Base-by-base conservation (phyloP, 1,140 invertebrate genomes). In the Pogonomyrmex barbatus region DNA sequence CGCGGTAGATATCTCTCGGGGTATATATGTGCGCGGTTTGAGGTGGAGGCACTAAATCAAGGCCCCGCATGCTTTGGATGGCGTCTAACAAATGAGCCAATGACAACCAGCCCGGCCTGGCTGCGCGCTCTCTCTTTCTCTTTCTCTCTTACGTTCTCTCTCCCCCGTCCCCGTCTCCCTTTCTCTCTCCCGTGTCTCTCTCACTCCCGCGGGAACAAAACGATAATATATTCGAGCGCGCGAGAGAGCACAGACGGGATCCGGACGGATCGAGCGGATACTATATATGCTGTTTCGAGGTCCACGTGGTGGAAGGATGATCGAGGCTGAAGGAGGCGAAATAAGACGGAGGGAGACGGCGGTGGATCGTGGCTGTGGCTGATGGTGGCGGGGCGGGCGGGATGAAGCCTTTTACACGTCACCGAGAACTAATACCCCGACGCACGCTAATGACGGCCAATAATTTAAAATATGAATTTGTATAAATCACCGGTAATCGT, bases 61-160 rank as follows among this genome's bases (percentile, higher is more conserved):
- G 94, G 93, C 92, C 93, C 93, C 94, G 94, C 94, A 94, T 95
- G 94, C 94, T 94, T 95, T 94, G 93, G 94, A 94, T 95, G 94
- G 94, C 94, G 92, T 94, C 93, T 95, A 95, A 95, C 94, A 95
- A 95, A 95, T 95, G 94, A 95, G 94, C 93, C 94, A 95, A 95
- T 95, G 94, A 95, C 94, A 95, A 94, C 93, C 93, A 93, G 91
- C 94, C 91, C 93, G 90, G 91, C 91, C 91, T 88, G 91, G 87
- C 91, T 92, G 88, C 78, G 89, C 73, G 82, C 85, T 50, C 63
- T 68, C 67, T 86, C 78, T 86, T 58, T 88, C 60, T 77, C 50
- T 56, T 8, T 45, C 86, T 89, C 82, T 65, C 79, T 83, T 54
- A 77, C 36, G 17, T 39, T 45, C 62, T 56, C 87, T 42, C 60